phyloP scores from a whole-genome alignment of 2,113 vertebrate species.

The Rhegmatorhina hoffmannsi region DNA sequence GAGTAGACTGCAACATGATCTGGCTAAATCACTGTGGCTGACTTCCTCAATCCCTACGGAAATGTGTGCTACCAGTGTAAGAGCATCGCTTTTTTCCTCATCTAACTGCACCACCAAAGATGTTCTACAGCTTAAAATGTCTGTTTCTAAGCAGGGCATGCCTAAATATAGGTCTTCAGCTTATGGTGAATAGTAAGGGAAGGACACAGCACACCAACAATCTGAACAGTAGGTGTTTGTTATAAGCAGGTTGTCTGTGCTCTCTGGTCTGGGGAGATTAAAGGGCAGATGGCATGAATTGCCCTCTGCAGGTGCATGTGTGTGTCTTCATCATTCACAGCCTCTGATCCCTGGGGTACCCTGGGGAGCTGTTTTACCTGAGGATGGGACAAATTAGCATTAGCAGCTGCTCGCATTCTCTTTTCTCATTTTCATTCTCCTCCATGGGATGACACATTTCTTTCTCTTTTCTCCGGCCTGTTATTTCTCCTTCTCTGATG shows the following conservation, averaged over 20 bases:
- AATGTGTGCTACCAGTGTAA: not conserved
- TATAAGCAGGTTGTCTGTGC: not conserved
- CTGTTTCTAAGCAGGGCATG: not conserved
- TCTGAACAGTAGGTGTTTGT: rapidly evolving
- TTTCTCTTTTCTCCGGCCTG: not conserved
- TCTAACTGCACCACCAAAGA: not conserved
- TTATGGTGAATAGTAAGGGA: not conserved
- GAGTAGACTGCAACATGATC: not conserved
- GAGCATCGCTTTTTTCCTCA: not conserved
- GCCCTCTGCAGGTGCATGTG: not conserved
- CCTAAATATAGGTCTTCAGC: not conserved
- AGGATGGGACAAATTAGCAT: not conserved
- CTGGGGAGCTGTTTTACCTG: not conserved
- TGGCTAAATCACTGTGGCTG: not conserved
- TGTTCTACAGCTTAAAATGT: not conserved
- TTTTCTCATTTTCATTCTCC: not conserved
- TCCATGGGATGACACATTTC: not conserved
- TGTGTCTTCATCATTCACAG: not conserved
- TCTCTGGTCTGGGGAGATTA: not conserved
- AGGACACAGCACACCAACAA: not conserved
- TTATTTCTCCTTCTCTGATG: not conserved
- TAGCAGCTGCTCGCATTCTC: rapidly evolving
- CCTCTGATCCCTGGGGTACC: not conserved
- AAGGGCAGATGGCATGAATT: not conserved
- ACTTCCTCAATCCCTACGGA: not conserved